Evolutionary conservation across 2,888 invertebrate species (phyloP).

Genomic region (Macaria liturata): DNA sequence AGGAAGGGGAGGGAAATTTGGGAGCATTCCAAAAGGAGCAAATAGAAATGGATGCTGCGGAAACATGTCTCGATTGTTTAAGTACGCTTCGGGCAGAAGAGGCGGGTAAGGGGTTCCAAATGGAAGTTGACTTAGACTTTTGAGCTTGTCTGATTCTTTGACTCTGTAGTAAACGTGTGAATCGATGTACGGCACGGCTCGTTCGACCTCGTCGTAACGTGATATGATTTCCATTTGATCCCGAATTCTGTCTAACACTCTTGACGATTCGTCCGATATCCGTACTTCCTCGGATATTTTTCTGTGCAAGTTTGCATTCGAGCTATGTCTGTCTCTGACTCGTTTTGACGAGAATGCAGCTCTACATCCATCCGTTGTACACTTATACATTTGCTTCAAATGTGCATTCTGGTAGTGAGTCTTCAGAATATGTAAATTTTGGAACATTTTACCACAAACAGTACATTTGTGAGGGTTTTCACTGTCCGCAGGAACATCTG

Average conservation of each 20-base stretch:
- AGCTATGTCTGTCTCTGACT: slow-evolving; percentile 95
- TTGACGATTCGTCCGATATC: slow-evolving; percentile 70
- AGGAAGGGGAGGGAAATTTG: slow-evolving; percentile 74
- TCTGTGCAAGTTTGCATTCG: slow-evolving; percentile 95
- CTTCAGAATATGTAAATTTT: slow-evolving; percentile 96
- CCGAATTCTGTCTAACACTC: slow-evolving; percentile 81
- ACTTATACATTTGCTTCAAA: slow-evolving; percentile 97
- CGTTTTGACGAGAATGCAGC: slow-evolving; percentile 97
- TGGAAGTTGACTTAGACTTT: slow-evolving; percentile 58
- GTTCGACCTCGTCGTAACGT: slow-evolving; percentile 89
- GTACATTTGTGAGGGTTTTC: slow-evolving; percentile 96
- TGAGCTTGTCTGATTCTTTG: slow-evolving; percentile 66
- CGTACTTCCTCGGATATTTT: slow-evolving; percentile 88
- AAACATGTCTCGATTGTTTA: slow-evolving; percentile 70
- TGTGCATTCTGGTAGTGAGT: slow-evolving; percentile 98
- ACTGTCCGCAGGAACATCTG: slow-evolving; percentile 94
- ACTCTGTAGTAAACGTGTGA: slow-evolving; percentile 72
- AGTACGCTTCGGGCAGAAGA: slow-evolving; percentile 65
- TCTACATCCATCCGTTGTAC: slow-evolving; percentile 96
- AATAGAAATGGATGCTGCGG: slow-evolving; percentile 75
- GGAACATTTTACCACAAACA: slow-evolving; percentile 96
- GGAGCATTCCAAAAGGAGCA: slow-evolving; percentile 76
- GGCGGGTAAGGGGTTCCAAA: slow-evolving; percentile 66
- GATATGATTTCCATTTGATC: slow-evolving; percentile 92
- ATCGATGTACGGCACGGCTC: slow-evolving; percentile 82